Base-by-base conservation (phyloP, 2,113 vertebrate genomes). In the Scatophagus argus region DNA sequence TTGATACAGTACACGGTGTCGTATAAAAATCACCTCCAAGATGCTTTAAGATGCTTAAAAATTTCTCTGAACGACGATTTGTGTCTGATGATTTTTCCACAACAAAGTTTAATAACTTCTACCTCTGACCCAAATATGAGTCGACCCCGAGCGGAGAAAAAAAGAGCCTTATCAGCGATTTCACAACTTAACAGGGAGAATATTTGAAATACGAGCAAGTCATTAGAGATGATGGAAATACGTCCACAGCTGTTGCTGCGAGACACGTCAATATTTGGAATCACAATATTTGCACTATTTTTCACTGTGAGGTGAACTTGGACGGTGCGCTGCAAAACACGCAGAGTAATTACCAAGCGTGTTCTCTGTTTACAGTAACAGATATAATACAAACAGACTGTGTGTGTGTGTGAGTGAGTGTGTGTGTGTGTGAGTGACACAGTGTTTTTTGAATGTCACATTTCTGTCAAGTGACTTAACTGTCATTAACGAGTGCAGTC, bases 261-360 rank as follows among this genome's bases (percentile, higher is more conserved):
- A 74, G 78, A 65, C 2, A 7, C 41, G 31, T 16, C 36, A 78
- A 64, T 84, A 66, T 86, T 88, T 90, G 19, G 43, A 86, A 19
- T 84, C 68, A 82, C 86, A 87, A 86, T 88, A 79, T 83, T 88
- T 80, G 72, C 4, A 9, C 54, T 25, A 67, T 81, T 82, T 82
- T 82, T 86, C 83, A 84, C 46, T 0, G 21, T 56, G 84, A 62
- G 61, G 56, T 64, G 47, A 74, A 79, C 34, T 61, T 74, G 71
- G 74, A 77, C 16, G 3, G 8, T 8, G 51, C 17, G 10, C 44
- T 2, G 44, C 25, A 43, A 83, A 67, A 86, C 64, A 39, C 14
- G 56, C 77, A 21, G 54, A 54, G 67, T 66, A 9, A 74, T 79
- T 34, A 82, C 58, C 11, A 5, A 67, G 38, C 51, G 8, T 61